Base-by-base conservation (phyloP, 2,888 invertebrate species). In the Rhingia campestris region DNA sequence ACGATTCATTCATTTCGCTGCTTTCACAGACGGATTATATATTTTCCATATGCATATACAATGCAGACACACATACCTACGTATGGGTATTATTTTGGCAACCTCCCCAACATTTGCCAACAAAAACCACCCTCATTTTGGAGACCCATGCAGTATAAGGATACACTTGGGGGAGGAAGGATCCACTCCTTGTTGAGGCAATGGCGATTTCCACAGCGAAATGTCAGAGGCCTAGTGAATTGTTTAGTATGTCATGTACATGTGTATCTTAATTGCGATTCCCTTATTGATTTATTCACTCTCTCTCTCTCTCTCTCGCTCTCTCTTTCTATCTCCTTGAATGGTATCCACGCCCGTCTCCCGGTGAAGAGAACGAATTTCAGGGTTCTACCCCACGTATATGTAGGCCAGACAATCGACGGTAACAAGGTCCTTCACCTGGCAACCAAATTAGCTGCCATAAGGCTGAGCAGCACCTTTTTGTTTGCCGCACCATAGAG, bases 361-460 rank as follows among this genome's bases (percentile, higher is more conserved):
- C 35, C 3, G 37, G 14, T 14, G 39, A 6, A 51, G 30, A 14
- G 61, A 14, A 43, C 39, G 53, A 43, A 53, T 37, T 51, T 32
- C 32, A 37, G 47, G 59, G 53, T n/a, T 58, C 56, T 51, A 35
- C 51, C 35, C 30, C 58, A 61, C 43, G 76, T 77, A 70, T 72
- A 82, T 77, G 35, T 84, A 74, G 82, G 82, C 73, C 82, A 84
- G 82, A 82, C 79, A 69, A n/a, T 30, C 35, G 49, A 37, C 39
- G 70, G 35, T 45, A 74, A 69, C 39, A 47, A 74, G 79, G 82
- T 84, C 74, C 73, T 84, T 84, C 82, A 84, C 82, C 82, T 79
- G 73, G 14, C 73, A 82, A 67, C 54, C 39, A 73, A 82, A 73
- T 77, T 67, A 77, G 70, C 54, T 56, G 32, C 32, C 6, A 35